Evolutionary conservation across 2,113 vertebrate species (phyloP).

Genomic region (Vulpes ferrilata): DNA sequence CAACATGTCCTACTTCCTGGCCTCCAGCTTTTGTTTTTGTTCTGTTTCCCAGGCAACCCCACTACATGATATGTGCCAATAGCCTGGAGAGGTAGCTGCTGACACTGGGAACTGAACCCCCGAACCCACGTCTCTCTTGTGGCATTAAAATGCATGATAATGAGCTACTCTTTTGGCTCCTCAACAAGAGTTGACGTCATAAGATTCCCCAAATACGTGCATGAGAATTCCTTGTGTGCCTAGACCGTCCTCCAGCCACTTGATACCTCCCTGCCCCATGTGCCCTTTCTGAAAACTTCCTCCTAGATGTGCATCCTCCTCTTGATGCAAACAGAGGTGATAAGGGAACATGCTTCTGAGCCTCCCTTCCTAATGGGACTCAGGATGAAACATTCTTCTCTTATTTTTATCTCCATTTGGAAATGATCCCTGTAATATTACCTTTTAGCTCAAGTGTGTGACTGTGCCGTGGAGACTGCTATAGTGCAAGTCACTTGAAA

Average conservation of each 20-base stretch:
- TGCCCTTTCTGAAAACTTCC: constrained; percentile 1
- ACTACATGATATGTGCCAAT: not conserved
- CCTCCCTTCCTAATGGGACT: constrained; percentile 26
- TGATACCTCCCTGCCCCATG: not conserved
- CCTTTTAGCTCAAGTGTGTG: constrained; percentile 54
- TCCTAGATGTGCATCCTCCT: not conserved
- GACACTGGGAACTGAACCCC: not conserved
- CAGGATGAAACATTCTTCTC: constrained; percentile 53
- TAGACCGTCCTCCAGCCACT: not conserved
- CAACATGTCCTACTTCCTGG: not conserved
- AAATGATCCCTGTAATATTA: constrained; percentile 52
- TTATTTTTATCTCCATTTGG: constrained; percentile 68
- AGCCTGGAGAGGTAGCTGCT: constrained; percentile 21
- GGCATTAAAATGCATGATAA: constrained; percentile 23
- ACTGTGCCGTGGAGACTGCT: not conserved
- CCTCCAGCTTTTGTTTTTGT: not conserved
- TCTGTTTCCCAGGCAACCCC: not conserved
- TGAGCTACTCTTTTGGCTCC: not conserved
- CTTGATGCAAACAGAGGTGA: constrained; percentile 42
- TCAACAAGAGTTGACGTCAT: constrained; percentile 32
- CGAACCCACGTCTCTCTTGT: not conserved
- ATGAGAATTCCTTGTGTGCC: constrained; percentile 5
- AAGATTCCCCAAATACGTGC: not conserved
- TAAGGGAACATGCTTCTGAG: constrained; percentile 26
- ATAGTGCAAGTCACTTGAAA: constrained; percentile 45